A percentile compares a stretch with the other conserved stretches of the same genome.
Conservation (phyloP, 37 sponge, comb jelly and placozoan species). For the Halichondria panicea region DNA sequence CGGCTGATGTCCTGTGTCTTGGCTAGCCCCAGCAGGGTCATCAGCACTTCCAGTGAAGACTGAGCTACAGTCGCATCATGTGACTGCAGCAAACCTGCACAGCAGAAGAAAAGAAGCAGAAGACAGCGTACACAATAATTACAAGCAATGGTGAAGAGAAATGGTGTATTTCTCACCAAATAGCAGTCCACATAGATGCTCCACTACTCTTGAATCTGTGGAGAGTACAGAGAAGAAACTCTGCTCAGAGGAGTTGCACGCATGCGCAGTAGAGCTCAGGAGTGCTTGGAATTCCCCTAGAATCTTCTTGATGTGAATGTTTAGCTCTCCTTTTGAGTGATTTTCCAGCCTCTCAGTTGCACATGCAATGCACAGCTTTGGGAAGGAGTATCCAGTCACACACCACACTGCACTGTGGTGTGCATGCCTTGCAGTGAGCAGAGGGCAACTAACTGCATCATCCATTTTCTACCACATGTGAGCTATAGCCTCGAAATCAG, state of each 20-base stretch:
- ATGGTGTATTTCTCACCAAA: constrained; percentile 31
- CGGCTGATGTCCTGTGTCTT: neutral
- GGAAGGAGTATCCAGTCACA: constrained; percentile 51
- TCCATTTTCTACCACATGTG: neutral
- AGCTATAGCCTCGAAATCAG: too few species aligned
- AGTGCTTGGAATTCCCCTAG: constrained; percentile 50
- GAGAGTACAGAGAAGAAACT: constrained; percentile 5
- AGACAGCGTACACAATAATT: neutral
- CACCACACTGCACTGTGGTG: constrained; percentile 68
- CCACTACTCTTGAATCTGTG: constrained; percentile 39
- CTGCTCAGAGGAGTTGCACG: neutral
- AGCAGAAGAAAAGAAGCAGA: neutral
- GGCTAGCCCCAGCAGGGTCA: constrained; percentile 2
- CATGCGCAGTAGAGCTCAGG: neutral
- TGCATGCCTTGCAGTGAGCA: constrained; percentile 50
- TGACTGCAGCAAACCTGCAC: neutral
- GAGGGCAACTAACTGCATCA: neutral
- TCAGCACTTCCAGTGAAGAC: constrained; percentile 10
- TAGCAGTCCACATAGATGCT: constrained; percentile 31
- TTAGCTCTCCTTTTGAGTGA: constrained; percentile 6
- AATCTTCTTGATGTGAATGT: constrained; percentile 41
- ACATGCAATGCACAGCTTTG: constrained; percentile 65
- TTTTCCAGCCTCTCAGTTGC: constrained; percentile 45
- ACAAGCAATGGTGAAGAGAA: neutral
- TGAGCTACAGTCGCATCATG: neutral